phyloP scores from a whole-genome alignment of 1,140 invertebrate genomes.

The Marisa cornuarietis region DNA sequence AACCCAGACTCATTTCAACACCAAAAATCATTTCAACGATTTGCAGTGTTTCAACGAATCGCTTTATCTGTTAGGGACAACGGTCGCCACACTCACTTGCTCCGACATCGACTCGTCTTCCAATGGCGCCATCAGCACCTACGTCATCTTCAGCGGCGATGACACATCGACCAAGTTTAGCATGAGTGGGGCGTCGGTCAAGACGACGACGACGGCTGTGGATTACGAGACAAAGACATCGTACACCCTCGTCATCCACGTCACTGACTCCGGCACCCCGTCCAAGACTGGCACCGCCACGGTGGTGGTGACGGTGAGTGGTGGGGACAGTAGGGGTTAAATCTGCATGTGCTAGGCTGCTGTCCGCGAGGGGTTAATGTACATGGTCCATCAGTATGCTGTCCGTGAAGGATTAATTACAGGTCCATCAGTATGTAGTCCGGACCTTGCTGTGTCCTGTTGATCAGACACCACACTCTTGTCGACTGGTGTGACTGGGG shows the following conservation, averaged over 20 bases:
- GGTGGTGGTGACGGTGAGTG: conserved; percentile 26
- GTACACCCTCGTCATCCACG: conserved; percentile 27
- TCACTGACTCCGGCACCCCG: conserved; percentile 27
- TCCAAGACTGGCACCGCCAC: conserved; percentile 28
- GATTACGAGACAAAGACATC: conserved; percentile 21
- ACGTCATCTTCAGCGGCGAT: conserved; percentile 33
- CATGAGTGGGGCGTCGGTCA: neutral
- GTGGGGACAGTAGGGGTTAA: neutral
- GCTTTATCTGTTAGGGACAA: neutral
- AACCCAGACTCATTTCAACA: conserved; percentile 3
- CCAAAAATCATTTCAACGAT: neutral
- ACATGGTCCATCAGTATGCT: neutral
- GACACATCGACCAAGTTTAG: conserved; percentile 23
- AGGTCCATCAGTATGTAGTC: neutral
- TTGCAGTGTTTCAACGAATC: neutral
- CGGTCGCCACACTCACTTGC: conserved; percentile 25
- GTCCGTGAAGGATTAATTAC: neutral
- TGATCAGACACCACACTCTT: no score
- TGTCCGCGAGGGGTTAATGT: neutral
- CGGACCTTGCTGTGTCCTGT: no score
- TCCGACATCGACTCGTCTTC: conserved; percentile 28
- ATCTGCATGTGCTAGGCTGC: neutral
- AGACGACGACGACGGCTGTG: conserved; percentile 6
- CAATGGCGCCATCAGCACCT: conserved; percentile 31
- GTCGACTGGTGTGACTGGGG: no score